Evolutionary conservation across 2,113 vertebrate species (phyloP).

Genomic region (Pleuronectes platessa): DNA sequence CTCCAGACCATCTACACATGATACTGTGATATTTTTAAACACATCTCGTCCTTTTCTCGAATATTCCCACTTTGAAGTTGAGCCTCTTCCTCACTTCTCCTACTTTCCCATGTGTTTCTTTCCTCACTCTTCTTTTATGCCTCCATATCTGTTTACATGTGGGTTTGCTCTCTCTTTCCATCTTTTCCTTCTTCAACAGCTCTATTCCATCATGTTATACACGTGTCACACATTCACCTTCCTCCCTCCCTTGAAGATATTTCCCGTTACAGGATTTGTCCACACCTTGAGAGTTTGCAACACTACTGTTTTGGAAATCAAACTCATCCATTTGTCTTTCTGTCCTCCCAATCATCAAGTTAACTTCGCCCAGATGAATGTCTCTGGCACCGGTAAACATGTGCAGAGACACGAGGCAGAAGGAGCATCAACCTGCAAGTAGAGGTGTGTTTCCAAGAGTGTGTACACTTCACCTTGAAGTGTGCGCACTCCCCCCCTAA

Average conservation of each 20-base stretch:
- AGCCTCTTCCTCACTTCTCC: not conserved
- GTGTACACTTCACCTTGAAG: not conserved
- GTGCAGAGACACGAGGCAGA: not conserved
- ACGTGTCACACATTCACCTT: not conserved
- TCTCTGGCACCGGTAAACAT: not conserved
- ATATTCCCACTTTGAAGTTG: not conserved
- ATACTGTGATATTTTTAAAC: not conserved
- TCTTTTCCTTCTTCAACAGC: constrained; percentile 1
- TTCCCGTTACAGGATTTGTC: not conserved
- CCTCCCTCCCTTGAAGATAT: not conserved
- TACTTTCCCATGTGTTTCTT: not conserved
- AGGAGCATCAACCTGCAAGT: constrained; percentile 5
- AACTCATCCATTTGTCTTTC: constrained; percentile 20
- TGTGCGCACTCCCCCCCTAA: not conserved
- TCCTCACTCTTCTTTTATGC: not conserved
- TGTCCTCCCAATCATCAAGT: constrained; percentile 6
- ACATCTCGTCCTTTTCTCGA: not conserved
- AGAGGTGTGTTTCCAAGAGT: constrained; percentile 3
- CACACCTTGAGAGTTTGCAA: not conserved
- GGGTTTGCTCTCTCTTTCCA: constrained; percentile 18
- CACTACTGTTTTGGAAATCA: constrained; percentile 11
- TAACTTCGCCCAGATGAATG: not conserved
- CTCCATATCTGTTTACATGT: not conserved
- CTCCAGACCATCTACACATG: constrained; percentile 16
- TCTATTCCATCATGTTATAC: constrained; percentile 2